phyloP scores from a whole-genome alignment of 2,797 vertebrate species.

The Anguilla anguilla region DNA sequence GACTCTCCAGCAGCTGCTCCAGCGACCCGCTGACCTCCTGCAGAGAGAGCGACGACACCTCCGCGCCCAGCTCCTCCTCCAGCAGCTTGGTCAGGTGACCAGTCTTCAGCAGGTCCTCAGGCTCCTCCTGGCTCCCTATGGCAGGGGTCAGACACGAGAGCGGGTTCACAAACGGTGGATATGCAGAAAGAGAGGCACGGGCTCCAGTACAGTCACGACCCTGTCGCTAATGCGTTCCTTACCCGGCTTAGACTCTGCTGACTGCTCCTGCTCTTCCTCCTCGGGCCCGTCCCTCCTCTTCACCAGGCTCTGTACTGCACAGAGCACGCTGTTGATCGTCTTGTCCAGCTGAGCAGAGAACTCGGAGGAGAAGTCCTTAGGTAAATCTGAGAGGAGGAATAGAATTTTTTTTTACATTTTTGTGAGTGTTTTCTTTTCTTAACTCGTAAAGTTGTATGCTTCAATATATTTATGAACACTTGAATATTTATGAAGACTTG shows the following conservation, averaged over 20 bases:
- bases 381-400: constrained; percentile 48
- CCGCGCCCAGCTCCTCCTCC: constrained; percentile 80
- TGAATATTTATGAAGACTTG: neutral
- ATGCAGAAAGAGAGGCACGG: neutral
- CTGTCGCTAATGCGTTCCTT: constrained; percentile 25
- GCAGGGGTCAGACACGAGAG: neutral
- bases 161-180: neutral
- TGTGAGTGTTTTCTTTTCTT: neutral
- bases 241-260: constrained; percentile 67
- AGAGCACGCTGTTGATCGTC: constrained; percentile 81
- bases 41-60: constrained; percentile 78
- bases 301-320: constrained; percentile 83
- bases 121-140: constrained; percentile 56
- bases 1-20: constrained; percentile 74
- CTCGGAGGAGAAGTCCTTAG: constrained; percentile 66
- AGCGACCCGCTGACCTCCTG: constrained; percentile 70
- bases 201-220: neutral
- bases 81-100: constrained; percentile 85
- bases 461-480: neutral
- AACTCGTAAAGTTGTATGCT: neutral
- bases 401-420: neutral
- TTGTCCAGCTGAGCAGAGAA: constrained; percentile 84
- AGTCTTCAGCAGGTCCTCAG: constrained; percentile 71
- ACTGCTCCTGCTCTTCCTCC: constrained; percentile 44
- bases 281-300: constrained; percentile 72